Percentiles rank a stretch among this genome's conserved stretches.
Evolutionary conservation across 2,113 vertebrate species (phyloP).

Genomic region (Setophaga kirtlandii): DNA sequence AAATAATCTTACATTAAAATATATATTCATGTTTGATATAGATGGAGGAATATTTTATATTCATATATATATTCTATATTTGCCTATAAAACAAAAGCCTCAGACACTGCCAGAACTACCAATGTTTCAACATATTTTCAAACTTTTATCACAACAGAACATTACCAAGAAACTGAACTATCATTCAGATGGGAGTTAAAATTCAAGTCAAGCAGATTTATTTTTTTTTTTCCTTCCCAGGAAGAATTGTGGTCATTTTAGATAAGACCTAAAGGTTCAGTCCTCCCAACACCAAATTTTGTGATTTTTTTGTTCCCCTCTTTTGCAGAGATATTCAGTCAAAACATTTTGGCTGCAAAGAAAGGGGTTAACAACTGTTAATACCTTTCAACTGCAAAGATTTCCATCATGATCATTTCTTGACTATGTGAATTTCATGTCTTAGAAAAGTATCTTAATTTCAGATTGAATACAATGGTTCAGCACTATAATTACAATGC

Average conservation of each 20-base stretch:
- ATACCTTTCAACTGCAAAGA: constrained; percentile 27
- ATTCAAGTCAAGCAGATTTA: neutral
- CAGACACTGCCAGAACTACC: neutral
- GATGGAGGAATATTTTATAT: neutral
- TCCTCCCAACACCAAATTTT: neutral
- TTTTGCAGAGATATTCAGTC: neutral
- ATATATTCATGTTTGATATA: neutral
- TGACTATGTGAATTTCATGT: neutral
- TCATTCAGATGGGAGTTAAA: neutral
- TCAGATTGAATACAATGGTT: constrained; percentile 12
- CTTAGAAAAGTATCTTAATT: constrained; percentile 59
- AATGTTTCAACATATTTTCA: neutral
- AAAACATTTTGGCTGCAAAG: constrained; percentile 42
- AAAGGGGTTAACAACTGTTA: constrained; percentile 61
- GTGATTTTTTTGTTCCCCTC: neutral
- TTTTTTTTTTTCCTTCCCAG: neutral
- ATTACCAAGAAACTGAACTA: neutral
- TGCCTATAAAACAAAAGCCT: neutral
- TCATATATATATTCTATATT: neutral
- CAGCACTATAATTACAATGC: constrained; percentile 55
- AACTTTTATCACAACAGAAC: neutral
- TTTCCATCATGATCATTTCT: constrained; percentile 38
- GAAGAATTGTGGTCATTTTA: constrained; percentile 17
- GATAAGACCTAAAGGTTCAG: neutral
- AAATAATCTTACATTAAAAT: neutral